These are phyloP conservation scores for Actinemys pallida DNA, from an alignment of 2,113 vertebrate species.

Conservation along the genomic window DNA sequence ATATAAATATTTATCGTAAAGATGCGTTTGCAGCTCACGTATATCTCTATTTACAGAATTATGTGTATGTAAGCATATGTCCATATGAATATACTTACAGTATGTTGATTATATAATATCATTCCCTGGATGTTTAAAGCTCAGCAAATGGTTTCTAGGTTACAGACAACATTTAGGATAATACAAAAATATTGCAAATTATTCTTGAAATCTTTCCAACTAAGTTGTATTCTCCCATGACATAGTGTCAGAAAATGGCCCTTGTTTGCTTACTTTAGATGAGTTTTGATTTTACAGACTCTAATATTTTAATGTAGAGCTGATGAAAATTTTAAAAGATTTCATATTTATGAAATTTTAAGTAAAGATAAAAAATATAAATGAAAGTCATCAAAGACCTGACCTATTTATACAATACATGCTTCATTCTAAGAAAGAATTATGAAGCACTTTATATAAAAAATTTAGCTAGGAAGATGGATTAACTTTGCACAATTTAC, in stretches of 20 bases:
- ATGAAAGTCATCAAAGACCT: neutral
- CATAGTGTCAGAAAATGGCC: neutral
- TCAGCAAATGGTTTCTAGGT: slow-evolving; percentile 12
- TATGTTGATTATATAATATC: neutral
- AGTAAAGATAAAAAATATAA: slow-evolving; percentile 1
- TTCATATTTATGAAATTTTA: slow-evolving; percentile 32
- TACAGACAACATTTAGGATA: slow-evolving; percentile 11
- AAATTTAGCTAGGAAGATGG: neutral
- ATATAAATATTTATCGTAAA: neutral
- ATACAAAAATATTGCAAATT: neutral
- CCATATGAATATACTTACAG: neutral
- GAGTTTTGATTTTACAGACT: slow-evolving; percentile 9
- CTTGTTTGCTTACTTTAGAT: neutral
- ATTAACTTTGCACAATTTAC: neutral
- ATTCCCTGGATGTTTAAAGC: neutral
- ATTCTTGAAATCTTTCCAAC: slow-evolving; percentile 32
- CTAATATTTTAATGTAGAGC: slow-evolving; percentile 22
- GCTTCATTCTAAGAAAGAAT: neutral
- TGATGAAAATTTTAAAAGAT: slow-evolving; percentile 36
- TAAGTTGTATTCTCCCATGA: slow-evolving; percentile 23
- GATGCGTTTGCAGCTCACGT: neutral
- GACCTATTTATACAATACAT: neutral
- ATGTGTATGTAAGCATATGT: neutral
- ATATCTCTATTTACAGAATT: neutral
- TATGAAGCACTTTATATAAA: neutral